These are phyloP conservation scores for Gryon sp. DNA, from an alignment of 1,140 invertebrate genomes.

Conservation along the genomic window DNA sequence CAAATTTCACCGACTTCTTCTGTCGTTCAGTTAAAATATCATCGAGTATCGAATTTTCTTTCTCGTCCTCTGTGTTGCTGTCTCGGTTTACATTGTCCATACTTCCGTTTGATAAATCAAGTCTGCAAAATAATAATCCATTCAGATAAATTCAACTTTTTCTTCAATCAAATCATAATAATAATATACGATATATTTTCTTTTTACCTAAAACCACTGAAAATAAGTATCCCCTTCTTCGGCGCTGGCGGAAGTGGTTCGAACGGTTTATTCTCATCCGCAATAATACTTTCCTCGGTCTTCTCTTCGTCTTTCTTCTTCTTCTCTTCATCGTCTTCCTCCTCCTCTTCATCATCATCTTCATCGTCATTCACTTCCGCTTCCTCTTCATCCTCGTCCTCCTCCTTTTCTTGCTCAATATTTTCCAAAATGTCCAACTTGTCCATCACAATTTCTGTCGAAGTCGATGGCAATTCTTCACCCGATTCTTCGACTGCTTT, in stretches of 20 bases:
- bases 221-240: constrained; percentile 79
- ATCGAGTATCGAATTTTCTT: constrained; percentile 58
- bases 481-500: constrained; percentile 13
- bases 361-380: constrained; percentile 67
- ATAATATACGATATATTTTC: constrained; percentile 4
- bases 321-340: constrained; percentile 66
- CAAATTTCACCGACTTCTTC: constrained; percentile 82
- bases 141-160: too few species aligned
- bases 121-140: constrained; percentile 57
- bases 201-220: constrained; percentile 77
- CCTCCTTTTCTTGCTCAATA: constrained; percentile 59
- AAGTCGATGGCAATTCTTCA: constrained; percentile 22
- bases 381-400: constrained; percentile 53
- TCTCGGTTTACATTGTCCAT: constrained; percentile 50
- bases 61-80: constrained; percentile 55
- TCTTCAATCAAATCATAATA: too few species aligned
- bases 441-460: constrained; percentile 23
- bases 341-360: constrained; percentile 63
- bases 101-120: constrained; percentile 66
- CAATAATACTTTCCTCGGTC: constrained; percentile 31
- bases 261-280: constrained; percentile 44
- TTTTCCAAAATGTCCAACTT: constrained; percentile 57
- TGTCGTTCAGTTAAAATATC: constrained; percentile 42
- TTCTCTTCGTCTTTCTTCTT: constrained; percentile 55
- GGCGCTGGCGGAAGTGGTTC: constrained; percentile 69